Evolutionary conservation across 2,113 vertebrate species (phyloP), one percentile per base, ranked within the genome.

Genomic region (Pseudorectes ferrugineus): DNA sequence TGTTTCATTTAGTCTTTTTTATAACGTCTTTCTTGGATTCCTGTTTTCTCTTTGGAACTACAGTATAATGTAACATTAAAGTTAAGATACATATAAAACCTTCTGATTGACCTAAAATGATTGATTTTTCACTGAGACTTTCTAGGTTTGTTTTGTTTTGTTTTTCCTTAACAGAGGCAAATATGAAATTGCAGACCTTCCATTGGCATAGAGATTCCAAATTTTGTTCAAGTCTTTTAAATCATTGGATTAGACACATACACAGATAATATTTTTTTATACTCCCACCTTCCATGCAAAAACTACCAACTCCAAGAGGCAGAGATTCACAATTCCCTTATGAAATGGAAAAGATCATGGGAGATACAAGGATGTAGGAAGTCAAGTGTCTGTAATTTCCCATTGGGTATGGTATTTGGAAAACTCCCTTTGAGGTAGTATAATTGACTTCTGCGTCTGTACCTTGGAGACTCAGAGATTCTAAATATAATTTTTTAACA

Each of bases 401-500:
- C 54, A 73, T 25, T 79, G 73, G 77, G 55, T 93, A 57, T 76
- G 49, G 43, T 59, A 82, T 83, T 88, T 75, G 65, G 79, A 93
- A 94, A 84, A 89, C 46, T 88, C 43, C 73, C 45, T 92, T 82
- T 79, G 71, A 86, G 91, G 67, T 20, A 57, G 12, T 54, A 62
- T 89, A 95, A 94, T 93, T 96, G 77, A 94, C 87, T 93, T 89
- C 42, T 76, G 35, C 0, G 8, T 78, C 80, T 95, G 55, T 77
- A 90, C 91, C 82, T 86, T 83, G 75, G 82, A 94, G 82, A 83
- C 43, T 62, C 8, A 58, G 46, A 88, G 24, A 70, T 88, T 94
- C 88, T 92, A 94, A 94, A 97, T 88, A 90, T 25, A 85, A 49
- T 61, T 89, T 61, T 96, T 94, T 85, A 95, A 93, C 67, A 84